Percentiles rank a stretch among this genome's conserved stretches.
phyloP scores from a whole-genome alignment of 2,797 vertebrate species.

The Pyrocephalus nanus region DNA sequence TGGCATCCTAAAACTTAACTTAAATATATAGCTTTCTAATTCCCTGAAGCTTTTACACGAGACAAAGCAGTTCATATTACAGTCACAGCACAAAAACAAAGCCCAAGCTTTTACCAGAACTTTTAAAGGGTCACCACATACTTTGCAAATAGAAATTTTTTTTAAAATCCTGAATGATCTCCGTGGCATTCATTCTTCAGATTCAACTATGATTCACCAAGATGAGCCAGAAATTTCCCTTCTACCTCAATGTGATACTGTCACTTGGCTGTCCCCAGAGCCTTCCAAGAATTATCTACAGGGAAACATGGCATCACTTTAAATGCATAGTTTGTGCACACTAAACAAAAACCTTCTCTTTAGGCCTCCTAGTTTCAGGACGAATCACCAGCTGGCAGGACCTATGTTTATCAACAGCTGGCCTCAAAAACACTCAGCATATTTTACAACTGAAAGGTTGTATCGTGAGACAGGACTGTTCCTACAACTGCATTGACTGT shows the following conservation, averaged over 20 bases:
- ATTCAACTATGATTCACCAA: neutral
- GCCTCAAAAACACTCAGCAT: neutral
- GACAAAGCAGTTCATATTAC: neutral
- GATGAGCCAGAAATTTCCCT: neutral
- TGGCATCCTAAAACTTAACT: constrained; percentile 28
- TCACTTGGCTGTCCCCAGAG: neutral
- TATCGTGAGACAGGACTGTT: neutral
- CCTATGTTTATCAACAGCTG: neutral
- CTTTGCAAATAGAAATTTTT: neutral
- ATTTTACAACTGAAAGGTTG: neutral
- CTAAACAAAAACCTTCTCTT: neutral
- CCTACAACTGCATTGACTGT: neutral
- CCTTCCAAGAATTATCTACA: neutral
- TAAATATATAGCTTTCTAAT: neutral
- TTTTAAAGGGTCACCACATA: neutral
- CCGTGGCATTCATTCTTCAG: neutral
- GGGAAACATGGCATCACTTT: neutral
- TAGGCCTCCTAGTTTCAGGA: neutral
- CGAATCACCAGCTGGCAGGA: neutral
- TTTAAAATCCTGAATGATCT: neutral
- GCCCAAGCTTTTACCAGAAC: neutral
- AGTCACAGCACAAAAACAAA: neutral
- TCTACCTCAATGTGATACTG: neutral
- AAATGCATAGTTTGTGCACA: neutral
- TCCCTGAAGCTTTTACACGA: neutral